Evolutionary conservation across 2,113 vertebrate species (phyloP).

Genomic region (Anguilla japonica): DNA sequence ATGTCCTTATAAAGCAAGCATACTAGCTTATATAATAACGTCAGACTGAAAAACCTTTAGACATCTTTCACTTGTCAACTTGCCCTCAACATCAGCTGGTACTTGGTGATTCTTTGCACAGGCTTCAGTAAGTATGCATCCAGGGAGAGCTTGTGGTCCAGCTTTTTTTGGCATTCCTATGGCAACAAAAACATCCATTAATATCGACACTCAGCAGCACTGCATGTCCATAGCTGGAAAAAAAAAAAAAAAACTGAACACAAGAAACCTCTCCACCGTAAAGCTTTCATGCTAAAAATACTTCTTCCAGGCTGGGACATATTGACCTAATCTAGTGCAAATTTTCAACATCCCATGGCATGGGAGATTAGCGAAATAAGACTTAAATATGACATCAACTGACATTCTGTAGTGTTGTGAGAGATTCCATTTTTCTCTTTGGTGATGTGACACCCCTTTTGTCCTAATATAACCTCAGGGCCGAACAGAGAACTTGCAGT

Average conservation of each 20-base stretch:
- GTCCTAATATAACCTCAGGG: too few species aligned
- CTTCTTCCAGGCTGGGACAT: not conserved
- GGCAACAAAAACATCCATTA: slow-evolving; percentile 20
- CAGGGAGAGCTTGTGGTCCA: slow-evolving; percentile 88
- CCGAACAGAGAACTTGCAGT: too few species aligned
- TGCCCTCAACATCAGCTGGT: slow-evolving; percentile 87
- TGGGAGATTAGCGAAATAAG: not conserved
- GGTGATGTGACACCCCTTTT: too few species aligned
- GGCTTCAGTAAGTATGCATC: slow-evolving; percentile 90
- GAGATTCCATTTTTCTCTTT: too few species aligned
- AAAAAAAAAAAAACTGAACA: not conserved
- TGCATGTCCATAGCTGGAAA: not conserved
- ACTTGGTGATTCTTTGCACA: slow-evolving; percentile 90
- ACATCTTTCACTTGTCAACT: not conserved
- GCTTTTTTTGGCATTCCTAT: slow-evolving; percentile 83
- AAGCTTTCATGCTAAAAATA: not conserved
- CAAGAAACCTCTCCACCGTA: too few species aligned
- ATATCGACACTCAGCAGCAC: not conserved
- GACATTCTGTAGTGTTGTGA: too few species aligned
- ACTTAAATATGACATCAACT: too few species aligned
- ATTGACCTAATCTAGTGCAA: not conserved
- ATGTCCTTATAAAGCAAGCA: not conserved
- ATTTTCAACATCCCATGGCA: not conserved
- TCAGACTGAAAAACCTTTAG: not conserved
- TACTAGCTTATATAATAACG: not conserved